phyloP scores from a whole-genome alignment of 2,888 invertebrate genomes.

The Acanthococcus lagerstroemiae region DNA sequence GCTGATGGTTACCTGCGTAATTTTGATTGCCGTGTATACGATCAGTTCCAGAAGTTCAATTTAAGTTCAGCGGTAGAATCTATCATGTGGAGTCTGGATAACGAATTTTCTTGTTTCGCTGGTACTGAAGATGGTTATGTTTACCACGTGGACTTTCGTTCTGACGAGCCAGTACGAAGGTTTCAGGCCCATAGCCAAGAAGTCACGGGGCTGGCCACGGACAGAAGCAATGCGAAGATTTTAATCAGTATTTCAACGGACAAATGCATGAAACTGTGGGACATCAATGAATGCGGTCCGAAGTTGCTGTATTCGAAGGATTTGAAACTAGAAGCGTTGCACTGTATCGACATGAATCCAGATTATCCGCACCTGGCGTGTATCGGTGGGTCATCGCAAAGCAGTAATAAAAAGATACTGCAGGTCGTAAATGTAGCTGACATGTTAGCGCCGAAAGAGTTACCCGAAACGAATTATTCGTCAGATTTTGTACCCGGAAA shows the following conservation, averaged over 20 bases:
- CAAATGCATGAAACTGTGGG: slow-evolving; percentile 79
- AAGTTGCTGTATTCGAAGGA: slow-evolving; percentile 46
- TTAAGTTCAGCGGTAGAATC: slow-evolving; percentile 75
- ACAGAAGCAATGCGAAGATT: slow-evolving; percentile 60
- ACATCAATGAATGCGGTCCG: slow-evolving; percentile 44
- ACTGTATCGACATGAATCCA: slow-evolving; percentile 65
- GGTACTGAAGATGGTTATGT: slow-evolving; percentile 49
- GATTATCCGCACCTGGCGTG: slow-evolving; percentile 73
- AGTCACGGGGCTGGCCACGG: slow-evolving; percentile 64
- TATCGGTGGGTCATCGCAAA: slow-evolving; percentile 53
- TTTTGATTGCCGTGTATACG: slow-evolving; percentile 63
- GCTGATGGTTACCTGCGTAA: slow-evolving; percentile 59
- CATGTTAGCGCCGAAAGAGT: not conserved
- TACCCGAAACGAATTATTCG: not conserved
- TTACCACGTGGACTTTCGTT: slow-evolving; percentile 47
- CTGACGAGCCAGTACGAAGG: slow-evolving; percentile 55
- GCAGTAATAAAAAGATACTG: slow-evolving; percentile 7
- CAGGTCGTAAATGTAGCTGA: slow-evolving; percentile 6
- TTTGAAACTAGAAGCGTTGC: slow-evolving; percentile 58
- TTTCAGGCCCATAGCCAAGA: slow-evolving; percentile 71
- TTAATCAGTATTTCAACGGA: slow-evolving; percentile 71
- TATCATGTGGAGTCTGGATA: slow-evolving; percentile 70
- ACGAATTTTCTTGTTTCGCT: slow-evolving; percentile 63
- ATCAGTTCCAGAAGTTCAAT: slow-evolving; percentile 56
- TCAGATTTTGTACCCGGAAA: too few species aligned